These are phyloP conservation scores for Mystacides longicornis DNA, from an alignment of 2,888 invertebrate genomes.

Conservation along the genomic window DNA sequence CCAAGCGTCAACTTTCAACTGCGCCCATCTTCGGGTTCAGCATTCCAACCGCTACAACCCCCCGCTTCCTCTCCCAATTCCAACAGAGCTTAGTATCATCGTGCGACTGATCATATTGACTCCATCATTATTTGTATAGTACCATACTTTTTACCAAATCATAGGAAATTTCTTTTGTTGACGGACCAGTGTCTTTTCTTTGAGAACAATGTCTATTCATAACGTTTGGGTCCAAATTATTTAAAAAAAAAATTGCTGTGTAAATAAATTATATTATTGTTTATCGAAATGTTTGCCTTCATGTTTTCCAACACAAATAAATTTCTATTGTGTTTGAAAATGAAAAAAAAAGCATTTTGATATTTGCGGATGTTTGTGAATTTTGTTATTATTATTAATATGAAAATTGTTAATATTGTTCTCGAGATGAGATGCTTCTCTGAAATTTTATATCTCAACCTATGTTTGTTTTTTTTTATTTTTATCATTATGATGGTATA, in stretches of 20 bases:
- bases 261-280: constrained; percentile 10
- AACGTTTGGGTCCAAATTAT: neutral
- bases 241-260: neutral
- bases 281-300: constrained; percentile 12
- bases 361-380: neutral
- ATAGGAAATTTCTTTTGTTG: neutral
- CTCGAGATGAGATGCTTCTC: neutral
- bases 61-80: constrained; percentile 5
- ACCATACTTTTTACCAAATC: constrained; percentile 6
- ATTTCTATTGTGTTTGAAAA: neutral
- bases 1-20: constrained; percentile 67
- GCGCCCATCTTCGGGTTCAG: constrained; percentile 72
- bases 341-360: neutral
- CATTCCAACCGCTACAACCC: constrained; percentile 65
- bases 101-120: constrained; percentile 15
- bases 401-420: neutral
- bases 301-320: neutral
- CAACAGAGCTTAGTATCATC: constrained; percentile 20
- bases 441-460: neutral
- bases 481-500: too few relatives aligned
- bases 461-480: neutral
- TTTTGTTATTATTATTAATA: neutral
- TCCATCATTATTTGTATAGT: neutral
- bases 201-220: neutral
- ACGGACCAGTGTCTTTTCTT: too few relatives aligned